phyloP scores from a whole-genome alignment of 2,797 vertebrate species.

The Crenichthys baileyi region DNA sequence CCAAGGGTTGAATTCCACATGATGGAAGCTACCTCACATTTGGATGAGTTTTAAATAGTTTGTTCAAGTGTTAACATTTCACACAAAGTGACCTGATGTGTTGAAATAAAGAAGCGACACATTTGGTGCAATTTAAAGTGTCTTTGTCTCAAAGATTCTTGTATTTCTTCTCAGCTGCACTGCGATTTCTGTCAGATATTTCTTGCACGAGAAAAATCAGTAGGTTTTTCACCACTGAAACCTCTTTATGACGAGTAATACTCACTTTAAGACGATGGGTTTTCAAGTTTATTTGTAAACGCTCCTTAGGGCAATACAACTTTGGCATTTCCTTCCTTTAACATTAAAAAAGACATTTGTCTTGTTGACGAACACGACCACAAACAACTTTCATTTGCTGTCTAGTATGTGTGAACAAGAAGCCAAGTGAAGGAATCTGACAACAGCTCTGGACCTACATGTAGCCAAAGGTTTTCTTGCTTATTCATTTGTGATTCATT shows the following conservation, averaged over 20 bases:
- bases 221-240: not conserved
- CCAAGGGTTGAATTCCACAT: constrained; percentile 27
- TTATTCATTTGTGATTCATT: too few species aligned
- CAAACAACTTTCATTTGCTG: not conserved
- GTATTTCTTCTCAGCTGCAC: not conserved
- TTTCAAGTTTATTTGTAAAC: not conserved
- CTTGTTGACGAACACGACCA: not conserved
- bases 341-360: not conserved
- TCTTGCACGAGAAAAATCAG: not conserved
- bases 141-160: constrained; percentile 75
- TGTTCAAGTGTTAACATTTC: constrained; percentile 17
- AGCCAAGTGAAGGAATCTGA: not conserved
- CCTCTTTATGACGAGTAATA: not conserved
- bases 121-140: constrained; percentile 69
- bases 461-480: too few species aligned
- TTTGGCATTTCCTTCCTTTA: not conserved
- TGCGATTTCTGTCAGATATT: constrained; percentile 11
- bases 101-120: constrained; percentile 79
- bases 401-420: not conserved
- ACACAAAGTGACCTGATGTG: constrained; percentile 38
- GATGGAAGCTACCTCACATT: constrained; percentile 25
- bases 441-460: too few species aligned
- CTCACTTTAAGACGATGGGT: not conserved
- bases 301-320: not conserved
- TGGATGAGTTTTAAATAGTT: constrained; percentile 20